phyloP scores from a whole-genome alignment of 2,113 vertebrate genomes.

The Mus pahari region DNA sequence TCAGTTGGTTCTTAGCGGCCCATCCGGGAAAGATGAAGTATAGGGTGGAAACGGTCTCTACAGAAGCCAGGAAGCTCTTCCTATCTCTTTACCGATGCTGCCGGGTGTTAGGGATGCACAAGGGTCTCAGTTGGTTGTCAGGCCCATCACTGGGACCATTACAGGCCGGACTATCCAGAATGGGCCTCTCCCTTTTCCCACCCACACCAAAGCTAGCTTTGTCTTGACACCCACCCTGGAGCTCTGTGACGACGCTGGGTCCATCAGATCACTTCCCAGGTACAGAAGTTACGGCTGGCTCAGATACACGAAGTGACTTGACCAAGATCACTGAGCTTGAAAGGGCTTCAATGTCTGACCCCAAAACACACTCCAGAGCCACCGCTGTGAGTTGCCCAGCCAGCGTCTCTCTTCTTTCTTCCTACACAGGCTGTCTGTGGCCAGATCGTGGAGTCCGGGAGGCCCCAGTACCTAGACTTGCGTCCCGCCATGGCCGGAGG shows the following conservation, averaged over 20 bases:
- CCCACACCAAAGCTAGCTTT: background rate
- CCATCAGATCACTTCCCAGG: constrained; percentile 11
- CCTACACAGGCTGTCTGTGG: constrained; percentile 88
- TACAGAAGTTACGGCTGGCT: background rate
- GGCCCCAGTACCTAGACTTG: constrained; percentile 92
- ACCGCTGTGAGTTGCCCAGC: background rate
- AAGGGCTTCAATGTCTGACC: background rate
- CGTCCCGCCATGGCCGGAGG: constrained; percentile 53
- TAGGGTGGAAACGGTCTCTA: background rate
- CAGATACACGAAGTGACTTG: background rate
- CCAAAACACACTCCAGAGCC: background rate
- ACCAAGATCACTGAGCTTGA: background rate
- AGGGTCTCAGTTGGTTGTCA: background rate
- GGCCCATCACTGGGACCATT: background rate
- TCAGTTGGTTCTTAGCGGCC: background rate
- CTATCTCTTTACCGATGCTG: background rate
- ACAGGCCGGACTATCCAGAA: background rate
- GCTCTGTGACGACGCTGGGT: background rate
- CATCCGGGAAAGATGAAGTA: background rate
- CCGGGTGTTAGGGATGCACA: background rate
- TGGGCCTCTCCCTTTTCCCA: background rate
- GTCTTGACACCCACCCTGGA: background rate
- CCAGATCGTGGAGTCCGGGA: constrained; percentile 89
- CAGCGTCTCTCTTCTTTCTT: constrained; percentile 54
- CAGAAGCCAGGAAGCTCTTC: background rate